Percentiles rank a stretch among this genome's conserved stretches.
phyloP scores from a whole-genome alignment of 1,140 invertebrate genomes.

The Meloidogyne exigua region DNA sequence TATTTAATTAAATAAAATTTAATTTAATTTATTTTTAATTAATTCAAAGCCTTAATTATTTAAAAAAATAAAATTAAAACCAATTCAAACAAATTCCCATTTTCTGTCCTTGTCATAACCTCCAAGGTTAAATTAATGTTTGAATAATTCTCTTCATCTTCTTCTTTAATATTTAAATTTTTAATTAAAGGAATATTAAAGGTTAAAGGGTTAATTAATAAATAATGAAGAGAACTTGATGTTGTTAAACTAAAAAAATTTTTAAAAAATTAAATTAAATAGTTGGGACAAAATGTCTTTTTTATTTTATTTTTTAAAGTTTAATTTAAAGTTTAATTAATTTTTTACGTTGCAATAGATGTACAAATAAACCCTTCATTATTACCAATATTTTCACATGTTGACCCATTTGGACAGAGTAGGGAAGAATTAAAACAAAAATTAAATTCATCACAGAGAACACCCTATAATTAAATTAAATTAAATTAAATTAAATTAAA shows the following conservation, averaged over 20 bases:
- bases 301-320: neutral
- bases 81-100: constrained; percentile 55
- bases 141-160: neutral
- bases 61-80: constrained; percentile 26
- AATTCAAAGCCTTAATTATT: too few relatives aligned
- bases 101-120: constrained; percentile 51
- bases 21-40: too few relatives aligned
- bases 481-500: neutral
- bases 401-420: constrained; percentile 75
- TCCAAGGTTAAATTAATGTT: constrained; percentile 49
- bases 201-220: neutral
- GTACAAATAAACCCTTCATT: constrained; percentile 84
- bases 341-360: constrained; percentile 14
- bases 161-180: neutral
- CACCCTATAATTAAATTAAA: constrained; percentile 69
- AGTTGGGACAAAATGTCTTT: neutral
- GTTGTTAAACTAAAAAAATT: constrained; percentile 38
- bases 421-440: constrained; percentile 73
- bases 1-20: constrained; percentile 24
- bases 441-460: constrained; percentile 84
- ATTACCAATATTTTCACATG: constrained; percentile 78
- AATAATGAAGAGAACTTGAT: constrained; percentile 43
- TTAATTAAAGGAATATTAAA: neutral
- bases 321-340: neutral
- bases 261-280: neutral